Evolutionary conservation across 1,140 invertebrate species (phyloP), one percentile per base, ranked within the genome.

Genomic region (Zaprionus inermis): DNA sequence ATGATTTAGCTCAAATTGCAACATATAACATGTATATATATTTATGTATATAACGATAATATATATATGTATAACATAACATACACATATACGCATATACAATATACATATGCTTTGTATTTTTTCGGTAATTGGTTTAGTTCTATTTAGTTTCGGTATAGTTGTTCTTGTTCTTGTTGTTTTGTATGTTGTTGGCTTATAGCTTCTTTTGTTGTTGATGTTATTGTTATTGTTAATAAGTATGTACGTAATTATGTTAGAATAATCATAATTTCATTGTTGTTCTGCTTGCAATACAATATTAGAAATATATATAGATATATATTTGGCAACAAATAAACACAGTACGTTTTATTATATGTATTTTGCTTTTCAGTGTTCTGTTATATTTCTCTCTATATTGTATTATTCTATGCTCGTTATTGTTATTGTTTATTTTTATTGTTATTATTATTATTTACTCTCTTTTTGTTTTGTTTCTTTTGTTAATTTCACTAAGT

Each of bases 261-360:
- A 14, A 51, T 76, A 38, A 49, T 63, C 59, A 32, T 69, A 28
- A 18, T 30, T 63, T 72, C 71, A 65, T 65, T 49, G 46, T 67
- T 58, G 64, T 79, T 83, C 60, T 69, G 65, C 55, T 72, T 81
- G 61, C 59, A 64, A 72, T 81, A 73, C 75, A 81, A 81, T 78
- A 81, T 90, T 75, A 84, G 60, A 89, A 78, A 88, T 88, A 90
- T 88, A 88, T 89, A 90, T 84, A 81, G 59, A 85, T 89, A 89
- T 89, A 89, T 90, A 81, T 89, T 85, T 84, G 84, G 85, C 85
- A 85, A 90, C 85, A 89, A 85, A 89, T 89, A 90, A 85, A 89
- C 85, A 89, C 85, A 89, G 84, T 85, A 88, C 82, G 85, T 90
- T 83, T 79, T 82, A 68, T 91, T 82, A 85, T 90, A 90, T 91